Evolutionary conservation across 2,888 invertebrate genomes (phyloP), one percentile per base, ranked within the genome.

Genomic region (Lepetodrilus schrolli): DNA sequence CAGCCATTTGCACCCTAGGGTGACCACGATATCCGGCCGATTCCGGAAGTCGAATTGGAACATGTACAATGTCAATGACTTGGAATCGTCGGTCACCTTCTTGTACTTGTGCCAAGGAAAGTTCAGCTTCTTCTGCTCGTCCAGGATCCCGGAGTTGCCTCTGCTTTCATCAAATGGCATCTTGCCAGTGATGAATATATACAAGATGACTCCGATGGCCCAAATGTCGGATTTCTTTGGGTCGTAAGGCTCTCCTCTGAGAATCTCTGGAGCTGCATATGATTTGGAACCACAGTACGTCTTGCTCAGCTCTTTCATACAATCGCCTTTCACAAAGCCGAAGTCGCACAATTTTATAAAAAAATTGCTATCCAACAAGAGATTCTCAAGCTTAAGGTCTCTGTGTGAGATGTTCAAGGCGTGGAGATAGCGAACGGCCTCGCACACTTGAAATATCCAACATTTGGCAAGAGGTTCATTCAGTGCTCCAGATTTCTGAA

Each of bases 271-370:
- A 8, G 90, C 88, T 0, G 90, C 90, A 82, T 92, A 92, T 10
- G 92, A 88, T 70, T 92, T 92, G 38, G 91, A 91, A 13, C 92
- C 92, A 82, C 92, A 92, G 80, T 91, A 92, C 1, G 92, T 92
- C 51, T 86, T 86, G 75, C 92, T 89, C 43, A 92, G 82, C 13
- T 84, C 81, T 70, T 85, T 85, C 34, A 84, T 84, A 23, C 83
- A 80, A 38, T 80, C 82, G 36, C 82, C 84, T 79, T 89, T 90
- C 36, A 90, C 89, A 79, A 92, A 92, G 34, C 91, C 91, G 75
- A 92, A 92, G 82, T 92, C 91, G 74, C 89, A 89, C 2, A 91
- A 84, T 77, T 92, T 92, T 37, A 92, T 90, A 75, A 90, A 90
- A 76, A 83, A 88, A 73, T 84, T 82, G 21, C 82, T 84, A 80